phyloP scores from a whole-genome alignment of 2,888 invertebrate species.

The Onthophagus sagittarius region DNA sequence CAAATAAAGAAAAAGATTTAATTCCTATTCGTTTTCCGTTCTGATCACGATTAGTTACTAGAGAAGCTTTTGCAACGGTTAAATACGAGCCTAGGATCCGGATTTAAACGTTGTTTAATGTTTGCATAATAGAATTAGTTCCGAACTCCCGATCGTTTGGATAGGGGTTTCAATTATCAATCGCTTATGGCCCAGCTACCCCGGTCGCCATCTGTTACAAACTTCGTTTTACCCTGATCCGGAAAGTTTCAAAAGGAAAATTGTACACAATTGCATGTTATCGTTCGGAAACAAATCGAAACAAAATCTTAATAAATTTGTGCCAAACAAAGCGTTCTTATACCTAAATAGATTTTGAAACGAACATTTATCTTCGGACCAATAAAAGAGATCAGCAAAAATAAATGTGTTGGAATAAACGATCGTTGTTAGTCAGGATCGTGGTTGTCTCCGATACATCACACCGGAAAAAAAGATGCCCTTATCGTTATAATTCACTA shows the following conservation, averaged over 20 bases:
- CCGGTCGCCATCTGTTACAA: not conserved
- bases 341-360: too few relatives aligned
- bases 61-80: not conserved
- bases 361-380: not conserved
- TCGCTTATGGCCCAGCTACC: not conserved
- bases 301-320: too few relatives aligned
- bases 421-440: not conserved
- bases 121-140: slow-evolving; percentile 12
- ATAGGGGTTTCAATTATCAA: slow-evolving; percentile 8
- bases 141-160: slow-evolving; percentile 4
- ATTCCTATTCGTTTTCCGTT: not conserved
- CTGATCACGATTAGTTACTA: not conserved
- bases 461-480: not conserved
- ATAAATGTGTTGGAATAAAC: not conserved
- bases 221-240: not conserved
- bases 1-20: too few relatives aligned
- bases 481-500: not conserved
- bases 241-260: not conserved
- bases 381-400: not conserved
- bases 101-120: slow-evolving; percentile 10
- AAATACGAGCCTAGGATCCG: not conserved
- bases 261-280: not conserved
- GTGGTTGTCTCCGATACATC: not conserved
- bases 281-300: too few relatives aligned
- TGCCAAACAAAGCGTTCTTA: too few relatives aligned